phyloP scores from a whole-genome alignment of 2,888 invertebrate genomes.

The Agonopterix alstromeriana region DNA sequence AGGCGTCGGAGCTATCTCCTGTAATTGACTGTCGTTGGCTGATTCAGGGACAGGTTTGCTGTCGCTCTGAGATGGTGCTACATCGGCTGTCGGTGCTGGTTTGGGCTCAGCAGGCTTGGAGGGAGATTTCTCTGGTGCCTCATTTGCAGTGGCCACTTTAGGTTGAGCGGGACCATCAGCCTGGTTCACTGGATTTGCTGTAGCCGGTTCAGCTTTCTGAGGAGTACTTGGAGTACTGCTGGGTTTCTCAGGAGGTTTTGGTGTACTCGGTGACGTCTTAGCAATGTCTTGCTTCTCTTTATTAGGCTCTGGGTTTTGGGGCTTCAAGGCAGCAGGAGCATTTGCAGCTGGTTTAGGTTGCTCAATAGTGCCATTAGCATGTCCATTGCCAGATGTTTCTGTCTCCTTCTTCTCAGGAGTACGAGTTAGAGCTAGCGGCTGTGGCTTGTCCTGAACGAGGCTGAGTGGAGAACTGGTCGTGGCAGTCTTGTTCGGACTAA shows the following conservation, averaged over 20 bases:
- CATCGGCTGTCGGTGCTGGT: slow-evolving; percentile 52
- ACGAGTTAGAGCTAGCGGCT: slow-evolving; percentile 62
- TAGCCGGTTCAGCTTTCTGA: slow-evolving; percentile 47
- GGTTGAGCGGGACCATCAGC: slow-evolving; percentile 45
- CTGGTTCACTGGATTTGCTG: slow-evolving; percentile 31
- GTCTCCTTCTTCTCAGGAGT: slow-evolving; percentile 67
- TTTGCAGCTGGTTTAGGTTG: slow-evolving; percentile 52
- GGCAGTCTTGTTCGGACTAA: slow-evolving; percentile 51
- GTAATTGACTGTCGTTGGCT: slow-evolving; percentile 49
- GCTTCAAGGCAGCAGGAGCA: slow-evolving; percentile 45
- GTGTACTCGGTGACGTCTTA: slow-evolving; percentile 64
- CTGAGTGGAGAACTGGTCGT: slow-evolving; percentile 63
- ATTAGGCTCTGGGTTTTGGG: slow-evolving; percentile 55
- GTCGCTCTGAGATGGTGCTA: slow-evolving; percentile 59
- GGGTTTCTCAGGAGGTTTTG: slow-evolving; percentile 63
- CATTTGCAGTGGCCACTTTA: slow-evolving; percentile 57
- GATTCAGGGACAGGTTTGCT: slow-evolving; percentile 58
- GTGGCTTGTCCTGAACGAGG: slow-evolving; percentile 61
- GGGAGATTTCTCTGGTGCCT: slow-evolving; percentile 55
- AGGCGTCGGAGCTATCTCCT: slow-evolving; percentile 37
- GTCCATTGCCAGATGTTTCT: slow-evolving; percentile 42
- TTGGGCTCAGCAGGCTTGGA: slow-evolving; percentile 56
- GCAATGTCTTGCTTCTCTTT: slow-evolving; percentile 65
- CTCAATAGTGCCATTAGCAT: slow-evolving; percentile 63
- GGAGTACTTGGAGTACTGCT: slow-evolving; percentile 41